Evolutionary conservation across 2,888 invertebrate species (phyloP).

Genomic region (Criorhina ranunculi): DNA sequence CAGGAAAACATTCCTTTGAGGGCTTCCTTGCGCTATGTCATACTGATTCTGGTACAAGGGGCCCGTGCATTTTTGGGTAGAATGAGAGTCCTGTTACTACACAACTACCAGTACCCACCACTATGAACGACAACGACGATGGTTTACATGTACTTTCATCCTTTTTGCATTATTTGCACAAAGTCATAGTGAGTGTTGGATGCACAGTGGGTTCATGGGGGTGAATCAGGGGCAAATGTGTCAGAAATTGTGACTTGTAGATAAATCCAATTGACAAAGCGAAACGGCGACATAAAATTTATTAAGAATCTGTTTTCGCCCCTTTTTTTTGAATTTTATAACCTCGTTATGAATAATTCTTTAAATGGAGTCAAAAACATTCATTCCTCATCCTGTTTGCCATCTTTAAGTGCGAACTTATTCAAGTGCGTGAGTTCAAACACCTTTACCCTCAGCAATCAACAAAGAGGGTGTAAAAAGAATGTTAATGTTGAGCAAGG

Average conservation of each 20-base stretch:
- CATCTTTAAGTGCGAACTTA: too few species aligned
- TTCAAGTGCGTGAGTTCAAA: too few species aligned
- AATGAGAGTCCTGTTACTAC: conserved; percentile 32
- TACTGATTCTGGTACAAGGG: conserved; percentile 7
- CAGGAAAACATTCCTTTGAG: conserved; percentile 74
- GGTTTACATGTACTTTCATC: conserved; percentile 45
- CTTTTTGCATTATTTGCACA: conserved; percentile 34
- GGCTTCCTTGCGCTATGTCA: conserved; percentile 58
- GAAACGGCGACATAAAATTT: not conserved
- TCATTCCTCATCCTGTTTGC: too few species aligned
- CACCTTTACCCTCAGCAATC: too few species aligned
- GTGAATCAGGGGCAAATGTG: not conserved
- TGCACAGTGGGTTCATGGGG: conserved; percentile 29
- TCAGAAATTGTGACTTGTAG: not conserved
- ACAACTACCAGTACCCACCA: conserved; percentile 14
- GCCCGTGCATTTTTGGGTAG: conserved; percentile 15
- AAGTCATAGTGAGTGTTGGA: conserved; percentile 5
- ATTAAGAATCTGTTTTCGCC: too few species aligned
- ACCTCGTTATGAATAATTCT: too few species aligned
- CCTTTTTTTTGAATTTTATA: too few species aligned
- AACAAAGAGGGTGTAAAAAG: too few species aligned
- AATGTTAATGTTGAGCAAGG: too few species aligned
- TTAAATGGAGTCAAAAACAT: too few species aligned
- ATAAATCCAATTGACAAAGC: not conserved
- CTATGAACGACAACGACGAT: conserved; percentile 23